Base-by-base conservation (phyloP, 2,797 vertebrate species). In the Erithacus rubecula region DNA sequence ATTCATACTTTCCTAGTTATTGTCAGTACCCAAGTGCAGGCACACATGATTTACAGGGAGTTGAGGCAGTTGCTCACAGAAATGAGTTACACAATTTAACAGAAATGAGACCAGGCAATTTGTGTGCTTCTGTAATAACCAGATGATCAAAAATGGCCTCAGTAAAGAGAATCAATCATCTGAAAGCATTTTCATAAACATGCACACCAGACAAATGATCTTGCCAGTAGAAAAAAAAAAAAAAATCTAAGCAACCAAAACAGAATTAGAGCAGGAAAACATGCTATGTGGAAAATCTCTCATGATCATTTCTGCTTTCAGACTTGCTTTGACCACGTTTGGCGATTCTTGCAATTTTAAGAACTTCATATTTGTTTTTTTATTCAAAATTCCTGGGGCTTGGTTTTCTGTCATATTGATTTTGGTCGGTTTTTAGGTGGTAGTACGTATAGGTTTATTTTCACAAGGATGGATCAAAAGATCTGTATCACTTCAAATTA, bases 61-160 rank as follows among this genome's bases (percentile, higher is more conserved):
- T 23, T 93, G 65, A 70, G 26, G 51, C 62, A 81, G 21, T 59
- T 63, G 23, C 65, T 96, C 59, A 56, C 19, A 47, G 51, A 92
- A 86, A 78, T 0, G 1, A 78, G 36, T 69, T 81, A 30, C 59
- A 63, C 36, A 92, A 56, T 51, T 78, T 78, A 62, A 39, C 18
- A 88, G 80, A 90, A 86, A 71, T 44, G 19, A 89, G 41, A 78
- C 84, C 44, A 72, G 36, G 79, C 72, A 78, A 75, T 86, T 78
- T 76, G 20, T 75, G 43, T 56, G 46, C 41, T 78, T 89, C 47
- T 76, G 47, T 92, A 95, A 89, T 56, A 93, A 78, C 30, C 26
- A 83, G 92, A 92, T 88, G 41, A 93, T 96, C 79, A 83, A 89
- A 94, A 94, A 78, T 70, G 41, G 16, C 46, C 68, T 69, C 84